phyloP scores from a whole-genome alignment of 2,797 vertebrate species.

The Ibycter americanus region DNA sequence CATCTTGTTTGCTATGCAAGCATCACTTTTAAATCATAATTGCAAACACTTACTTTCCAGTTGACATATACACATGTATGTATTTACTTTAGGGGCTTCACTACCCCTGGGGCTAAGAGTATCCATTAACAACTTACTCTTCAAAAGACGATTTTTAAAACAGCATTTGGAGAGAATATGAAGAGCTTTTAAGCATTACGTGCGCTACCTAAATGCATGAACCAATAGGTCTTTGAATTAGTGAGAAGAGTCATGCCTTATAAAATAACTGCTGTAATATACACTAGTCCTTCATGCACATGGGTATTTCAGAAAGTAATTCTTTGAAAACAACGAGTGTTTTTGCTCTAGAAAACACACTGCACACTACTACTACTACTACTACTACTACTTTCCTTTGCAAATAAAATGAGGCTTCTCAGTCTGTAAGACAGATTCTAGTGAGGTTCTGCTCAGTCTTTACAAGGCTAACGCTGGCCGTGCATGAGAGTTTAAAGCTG shows the following conservation, averaged over 20 bases:
- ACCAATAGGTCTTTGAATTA: background rate
- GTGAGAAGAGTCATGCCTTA: background rate
- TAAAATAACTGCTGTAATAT: background rate
- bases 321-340: background rate
- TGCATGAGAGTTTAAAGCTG: background rate
- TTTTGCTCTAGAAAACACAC: background rate
- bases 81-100: background rate
- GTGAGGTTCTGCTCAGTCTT: background rate
- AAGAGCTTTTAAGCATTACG: conserved; percentile 21
- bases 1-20: background rate
- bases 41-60: background rate
- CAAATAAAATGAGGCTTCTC: background rate
- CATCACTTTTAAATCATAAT: background rate
- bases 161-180: background rate
- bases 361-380: background rate
- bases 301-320: background rate
- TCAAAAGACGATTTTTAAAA: conserved; percentile 41
- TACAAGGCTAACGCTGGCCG: background rate
- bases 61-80: background rate
- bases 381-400: background rate
- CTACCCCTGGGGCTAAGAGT: background rate
- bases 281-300: background rate
- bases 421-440: background rate
- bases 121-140: background rate
- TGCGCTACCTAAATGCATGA: background rate